phyloP scores from a whole-genome alignment of 2,113 vertebrate genomes.

The Limnothrissa miodon region DNA sequence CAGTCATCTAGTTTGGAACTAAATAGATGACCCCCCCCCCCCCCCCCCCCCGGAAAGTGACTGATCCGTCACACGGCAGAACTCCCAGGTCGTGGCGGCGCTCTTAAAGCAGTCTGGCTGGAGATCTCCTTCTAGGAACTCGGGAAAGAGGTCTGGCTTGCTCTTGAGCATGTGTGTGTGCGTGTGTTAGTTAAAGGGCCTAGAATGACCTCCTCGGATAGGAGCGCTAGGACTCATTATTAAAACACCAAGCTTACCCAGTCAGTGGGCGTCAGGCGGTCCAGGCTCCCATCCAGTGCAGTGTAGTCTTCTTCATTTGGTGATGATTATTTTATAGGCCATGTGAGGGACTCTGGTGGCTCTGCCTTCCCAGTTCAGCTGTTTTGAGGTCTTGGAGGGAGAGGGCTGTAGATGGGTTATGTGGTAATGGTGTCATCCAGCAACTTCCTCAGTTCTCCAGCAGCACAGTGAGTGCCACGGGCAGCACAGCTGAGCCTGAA shows the following conservation, averaged over 20 bases:
- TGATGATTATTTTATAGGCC: slow-evolving; percentile 6
- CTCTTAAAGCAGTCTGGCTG: not conserved
- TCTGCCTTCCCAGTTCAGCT: not conserved
- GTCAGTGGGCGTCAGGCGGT: not conserved
- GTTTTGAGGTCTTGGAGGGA: slow-evolving; percentile 40
- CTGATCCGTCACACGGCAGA: not conserved
- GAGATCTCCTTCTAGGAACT: not conserved
- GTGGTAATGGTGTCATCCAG: slow-evolving; percentile 36
- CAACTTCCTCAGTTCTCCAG: slow-evolving; percentile 45
- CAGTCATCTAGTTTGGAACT: not conserved
- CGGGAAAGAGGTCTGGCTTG: not conserved
- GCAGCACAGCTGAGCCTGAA: slow-evolving; percentile 51
- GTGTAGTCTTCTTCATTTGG: not conserved
- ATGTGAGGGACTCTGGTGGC: slow-evolving; percentile 1
- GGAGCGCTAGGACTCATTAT: slow-evolving; percentile 1
- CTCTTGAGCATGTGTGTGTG: not conserved
- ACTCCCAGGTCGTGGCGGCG: not conserved
- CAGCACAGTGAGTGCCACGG: slow-evolving; percentile 38
- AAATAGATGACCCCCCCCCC: not conserved
- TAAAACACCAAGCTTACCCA: slow-evolving; percentile 8
- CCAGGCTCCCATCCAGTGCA: not conserved
- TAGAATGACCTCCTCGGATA: not conserved
- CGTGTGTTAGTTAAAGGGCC: not conserved
- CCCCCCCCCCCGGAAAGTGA: not conserved
- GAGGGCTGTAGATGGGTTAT: slow-evolving; percentile 21